These are phyloP conservation scores for Athalia circularis DNA, from an alignment of 2,888 invertebrate genomes.

Conservation along the genomic window DNA sequence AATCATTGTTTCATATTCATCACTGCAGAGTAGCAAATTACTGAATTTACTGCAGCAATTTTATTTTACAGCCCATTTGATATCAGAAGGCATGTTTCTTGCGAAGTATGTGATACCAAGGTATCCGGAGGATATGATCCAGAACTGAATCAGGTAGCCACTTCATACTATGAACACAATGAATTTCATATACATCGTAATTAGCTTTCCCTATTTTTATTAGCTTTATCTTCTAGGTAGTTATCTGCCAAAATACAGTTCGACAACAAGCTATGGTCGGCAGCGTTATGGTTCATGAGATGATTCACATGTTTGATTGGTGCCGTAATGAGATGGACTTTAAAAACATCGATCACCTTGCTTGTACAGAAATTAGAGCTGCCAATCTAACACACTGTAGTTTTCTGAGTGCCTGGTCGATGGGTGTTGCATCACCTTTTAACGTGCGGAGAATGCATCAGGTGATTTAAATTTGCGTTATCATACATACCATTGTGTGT, in stretches of 20 bases:
- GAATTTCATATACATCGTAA: conserved; percentile 62
- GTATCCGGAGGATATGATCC: conserved; percentile 96
- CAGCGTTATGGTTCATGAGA: conserved; percentile 91
- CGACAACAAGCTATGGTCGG: conserved; percentile 82
- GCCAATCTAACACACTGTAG: conserved; percentile 96
- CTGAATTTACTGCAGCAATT: conserved; percentile 15
- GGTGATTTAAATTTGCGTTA: conserved; percentile 73
- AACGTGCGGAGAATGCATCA: conserved; percentile 86
- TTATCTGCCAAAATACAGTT: conserved; percentile 93
- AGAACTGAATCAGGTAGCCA: conserved; percentile 83
- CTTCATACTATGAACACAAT: conserved; percentile 28
- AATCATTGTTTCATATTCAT: conserved; percentile 12
- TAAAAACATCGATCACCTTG: conserved; percentile 92
- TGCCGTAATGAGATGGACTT: conserved; percentile 93
- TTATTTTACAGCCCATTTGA: conserved; percentile 83
- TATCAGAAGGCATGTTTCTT: conserved; percentile 90
- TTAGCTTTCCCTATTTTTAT: conserved; percentile 27
- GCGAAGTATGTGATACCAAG: conserved; percentile 89
- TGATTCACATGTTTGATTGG: conserved; percentile 97
- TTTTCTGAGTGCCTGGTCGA: conserved; percentile 86
- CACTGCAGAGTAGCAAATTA: neutral
- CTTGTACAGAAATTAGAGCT: conserved; percentile 96
- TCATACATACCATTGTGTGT: neutral
- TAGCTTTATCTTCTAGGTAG: conserved; percentile 78
- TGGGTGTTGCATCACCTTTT: conserved; percentile 85